Base-by-base conservation (phyloP, 2,113 vertebrate species). In the Hyperopisus bebe region DNA sequence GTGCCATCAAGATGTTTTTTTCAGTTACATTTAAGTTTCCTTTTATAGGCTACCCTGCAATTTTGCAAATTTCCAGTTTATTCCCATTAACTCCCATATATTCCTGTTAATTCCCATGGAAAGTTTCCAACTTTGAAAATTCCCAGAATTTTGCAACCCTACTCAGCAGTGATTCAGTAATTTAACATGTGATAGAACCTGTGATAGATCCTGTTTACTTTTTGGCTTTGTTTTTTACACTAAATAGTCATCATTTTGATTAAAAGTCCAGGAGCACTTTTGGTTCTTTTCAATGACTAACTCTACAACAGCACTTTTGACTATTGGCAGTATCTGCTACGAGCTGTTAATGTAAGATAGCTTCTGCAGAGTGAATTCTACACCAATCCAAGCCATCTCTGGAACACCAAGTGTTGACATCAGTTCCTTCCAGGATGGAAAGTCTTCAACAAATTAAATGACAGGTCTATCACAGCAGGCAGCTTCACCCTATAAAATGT, bases 401-500 rank as follows among this genome's bases (percentile, higher is more conserved):
- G 74, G 44, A 44, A 74, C 31, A 13, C 66, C 51, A 51, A 85
- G 51, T 15, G 74, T 88, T 77, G 92, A 92, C 91, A 89, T 74
- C 90, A 51, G 19, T 89, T 87, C 77, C 89, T 47, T 89, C 92
- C 91, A 13, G 82, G 39, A 84, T 84, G 82, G 82, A 47, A 84
- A 47, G 86, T 89, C 90, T 85, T 83, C 89, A 92, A 91, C 66
- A 91, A 47, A 74, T 51, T 88, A 92, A 88, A 90, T 90, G 82
- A 91, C 88, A 91, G 91, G 90, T 48, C 47, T 90, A 92, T 91
- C 89, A 92, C 86, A 42, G 85, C 70, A 70, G 90, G 15, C 86
- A 89, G 77, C 91, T 91, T 93, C 91, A 91, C 35, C 44, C 90
- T 90, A 58, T 70, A 90, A 88, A 19, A 66, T 89, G 27, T 92